Evolutionary conservation across 1,140 invertebrate species (phyloP), one percentile per base, ranked within the genome.

Genomic region (Temnothorax longispinosus): DNA sequence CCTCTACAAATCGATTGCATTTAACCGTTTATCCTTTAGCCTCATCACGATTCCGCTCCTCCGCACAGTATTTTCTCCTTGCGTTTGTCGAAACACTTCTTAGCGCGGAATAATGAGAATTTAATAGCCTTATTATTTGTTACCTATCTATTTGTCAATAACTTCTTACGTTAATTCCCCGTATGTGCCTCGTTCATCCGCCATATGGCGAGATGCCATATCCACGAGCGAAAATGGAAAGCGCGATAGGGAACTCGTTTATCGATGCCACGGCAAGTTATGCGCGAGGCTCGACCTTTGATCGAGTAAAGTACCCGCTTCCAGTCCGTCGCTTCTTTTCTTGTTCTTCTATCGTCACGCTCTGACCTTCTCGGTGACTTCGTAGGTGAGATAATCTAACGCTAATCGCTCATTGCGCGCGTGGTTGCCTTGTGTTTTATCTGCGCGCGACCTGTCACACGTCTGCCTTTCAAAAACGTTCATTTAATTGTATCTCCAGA

Each of bases 331-430:
- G 74, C 72, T 77, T 81, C 76, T 71, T 78, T 85, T 88, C 54
- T 69, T 54, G 35, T 84, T 74, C 72, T 54, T 65, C 76, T 81
- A 38, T 58, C 52, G 52, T 86, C 52, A 69, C 64, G 85, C 64
- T 69, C 52, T 50, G 52, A 69, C 58, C 81, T 82, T 80, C 78
- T 74, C 85, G 88, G 88, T 92, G 86, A 91, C 91, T 91, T 87
- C 82, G 74, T 85, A 92, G 91, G 91, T 91, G 69, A 84, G 69
- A 84, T 84, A 84, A 74, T 81, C 64, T 13, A 71, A 32, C 65
- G 3, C 15, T 84, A 75, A 84, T 84, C 80, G 52, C 41, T 69
- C 67, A 58, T 58, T 7, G 69, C 13, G 27, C 52, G 27, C 80
- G 52, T n/a, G 21, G 4, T 67, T 11, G 50, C 13, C n/a, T 72